Base-by-base conservation (phyloP, 37 sponge, comb jelly and placozoan genomes). In the Agelas oroides region DNA sequence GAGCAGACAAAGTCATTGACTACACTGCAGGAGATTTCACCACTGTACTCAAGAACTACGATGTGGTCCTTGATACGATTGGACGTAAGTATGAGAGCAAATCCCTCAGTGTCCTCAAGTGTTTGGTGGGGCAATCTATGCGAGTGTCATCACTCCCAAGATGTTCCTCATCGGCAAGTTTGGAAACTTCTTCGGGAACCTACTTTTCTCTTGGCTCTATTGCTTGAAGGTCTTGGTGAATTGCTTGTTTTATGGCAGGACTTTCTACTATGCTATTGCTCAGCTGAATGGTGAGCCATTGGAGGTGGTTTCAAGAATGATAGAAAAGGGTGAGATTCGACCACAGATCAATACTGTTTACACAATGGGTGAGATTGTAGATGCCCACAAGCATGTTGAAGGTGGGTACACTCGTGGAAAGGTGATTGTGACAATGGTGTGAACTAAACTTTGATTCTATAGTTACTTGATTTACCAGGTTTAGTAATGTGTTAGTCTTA, bases 1-100 rank as follows among this genome's bases (percentile, higher is more conserved):
- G 91, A 39, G 95, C 95, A 33, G 95, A 94, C 77, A 73, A 56
- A 24, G 85, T 83, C 28, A 69, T 94, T 27, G 92, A 94, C 63
- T 90, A 88, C 76, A 87, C 66, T n/a, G 52, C 54, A 11, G 88
- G 83, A 24, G 84, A 91, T 57, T 87, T 90, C 65, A 33, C 65
- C 1, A 63, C 56, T 14, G 63, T 21, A 21, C 75, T 94, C 12
- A 32, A 38, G n/a, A 70, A 59, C 41, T 94, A 83, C 65, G 95
- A 94, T 70, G 71, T 94, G 0, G 92, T 94, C 21, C 63, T 90
- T 21, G 88, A 94, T 38, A 75, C 92, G 1, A 59, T 91, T 79
- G 88, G 86, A 0, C 23, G 13, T 24, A 46, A 77, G 39, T 88
- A 78, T 34, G 88, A 89, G 55, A 23, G 37, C 31, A 58, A 38